Evolutionary conservation across 1,140 invertebrate genomes (phyloP).

Genomic region (Rhyacophila brunnea): DNA sequence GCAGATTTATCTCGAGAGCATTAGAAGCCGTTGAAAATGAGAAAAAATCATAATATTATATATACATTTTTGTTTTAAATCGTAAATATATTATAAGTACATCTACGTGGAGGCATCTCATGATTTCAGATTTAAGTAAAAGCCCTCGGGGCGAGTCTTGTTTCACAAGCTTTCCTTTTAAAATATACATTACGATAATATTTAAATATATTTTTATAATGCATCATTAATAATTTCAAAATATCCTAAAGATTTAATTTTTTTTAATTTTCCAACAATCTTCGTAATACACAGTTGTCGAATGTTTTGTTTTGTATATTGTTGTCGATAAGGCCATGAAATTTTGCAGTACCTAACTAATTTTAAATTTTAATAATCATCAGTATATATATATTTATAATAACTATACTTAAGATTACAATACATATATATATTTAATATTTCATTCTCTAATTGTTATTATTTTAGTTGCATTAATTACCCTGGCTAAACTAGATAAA

Average conservation of each 20-base stretch:
- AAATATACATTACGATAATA: neutral
- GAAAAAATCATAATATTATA: too few relatives aligned
- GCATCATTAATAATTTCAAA: slow-evolving; percentile 4
- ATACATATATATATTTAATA: slow-evolving; percentile 13
- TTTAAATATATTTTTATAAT: neutral
- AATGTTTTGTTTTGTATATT: slow-evolving; percentile 19
- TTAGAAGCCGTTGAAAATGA: too few relatives aligned
- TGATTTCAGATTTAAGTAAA: slow-evolving; percentile 9
- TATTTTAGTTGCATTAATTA: slow-evolving; percentile 29
- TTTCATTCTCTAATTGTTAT: slow-evolving; percentile 13
- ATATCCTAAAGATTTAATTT: slow-evolving; percentile 18
- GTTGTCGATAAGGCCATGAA: slow-evolving; percentile 37
- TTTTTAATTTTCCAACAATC: slow-evolving; percentile 29
- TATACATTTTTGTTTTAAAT: too few relatives aligned
- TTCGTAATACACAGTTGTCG: slow-evolving; percentile 21
- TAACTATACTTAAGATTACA: slow-evolving; percentile 2
- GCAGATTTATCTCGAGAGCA: too few relatives aligned
- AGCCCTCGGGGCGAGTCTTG: slow-evolving; percentile 29
- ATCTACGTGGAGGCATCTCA: slow-evolving; percentile 14
- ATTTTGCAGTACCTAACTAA: slow-evolving; percentile 36
- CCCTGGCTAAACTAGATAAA: slow-evolving; percentile 35
- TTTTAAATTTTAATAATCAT: slow-evolving; percentile 15
- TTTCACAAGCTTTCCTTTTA: slow-evolving; percentile 25
- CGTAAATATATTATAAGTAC: slow-evolving; percentile 9
- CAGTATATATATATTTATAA: slow-evolving; percentile 16